A percentile compares a stretch with the other conserved stretches of the same genome.
Conservation (phyloP, 1,140 invertebrate species). For the Heliconius nattereri region DNA sequence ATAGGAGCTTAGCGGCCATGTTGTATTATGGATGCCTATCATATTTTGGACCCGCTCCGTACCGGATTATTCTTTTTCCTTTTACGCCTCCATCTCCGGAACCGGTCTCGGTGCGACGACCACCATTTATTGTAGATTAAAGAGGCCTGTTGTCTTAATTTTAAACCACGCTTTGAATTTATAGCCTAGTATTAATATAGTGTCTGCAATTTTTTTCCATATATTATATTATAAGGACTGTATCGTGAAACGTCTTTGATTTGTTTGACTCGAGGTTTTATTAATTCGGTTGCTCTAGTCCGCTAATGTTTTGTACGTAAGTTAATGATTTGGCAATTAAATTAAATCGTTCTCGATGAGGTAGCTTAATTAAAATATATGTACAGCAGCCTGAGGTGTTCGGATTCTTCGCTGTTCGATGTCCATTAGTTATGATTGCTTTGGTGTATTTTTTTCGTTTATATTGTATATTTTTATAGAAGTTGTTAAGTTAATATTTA, state of each 20-base stretch:
- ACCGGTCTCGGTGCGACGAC: constrained; percentile 76
- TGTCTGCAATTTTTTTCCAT: constrained; percentile 65
- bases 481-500: not conserved
- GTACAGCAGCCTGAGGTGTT: constrained; percentile 64
- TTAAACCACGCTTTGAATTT: constrained; percentile 78
- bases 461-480: not conserved
- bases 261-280: constrained; percentile 69
- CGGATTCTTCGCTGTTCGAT: constrained; percentile 47
- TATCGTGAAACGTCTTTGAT: constrained; percentile 60
- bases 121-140: constrained; percentile 81
- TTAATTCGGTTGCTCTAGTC: constrained; percentile 71
- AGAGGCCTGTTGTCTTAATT: constrained; percentile 81
- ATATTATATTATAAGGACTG: not conserved
- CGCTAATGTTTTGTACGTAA: constrained; percentile 78
- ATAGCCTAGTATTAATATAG: constrained; percentile 75
- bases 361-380: constrained; percentile 79
- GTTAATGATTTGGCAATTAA: constrained; percentile 81
- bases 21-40: constrained; percentile 81
- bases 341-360: constrained; percentile 78
- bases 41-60: constrained; percentile 79
- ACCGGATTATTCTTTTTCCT: constrained; percentile 79
- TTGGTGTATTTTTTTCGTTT: constrained; percentile 18
- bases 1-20: constrained; percentile 78
- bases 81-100: constrained; percentile 72
- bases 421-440: constrained; percentile 55